These are phyloP conservation scores for Cabera pusaria DNA, from an alignment of 2,888 invertebrate genomes.

Conservation along the genomic window DNA sequence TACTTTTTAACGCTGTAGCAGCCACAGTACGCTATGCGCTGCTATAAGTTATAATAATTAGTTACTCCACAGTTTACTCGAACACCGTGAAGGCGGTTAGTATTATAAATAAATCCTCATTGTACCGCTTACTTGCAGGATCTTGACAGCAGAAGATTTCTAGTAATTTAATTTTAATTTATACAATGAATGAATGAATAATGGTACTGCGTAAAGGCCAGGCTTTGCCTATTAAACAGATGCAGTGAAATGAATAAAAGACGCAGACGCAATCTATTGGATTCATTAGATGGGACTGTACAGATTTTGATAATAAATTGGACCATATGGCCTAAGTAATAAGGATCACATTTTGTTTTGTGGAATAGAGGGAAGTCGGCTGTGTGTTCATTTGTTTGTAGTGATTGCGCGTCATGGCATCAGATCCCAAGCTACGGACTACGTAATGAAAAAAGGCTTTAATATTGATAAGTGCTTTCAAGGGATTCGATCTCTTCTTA, in stretches of 20 bases:
- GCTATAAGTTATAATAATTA: too few species aligned
- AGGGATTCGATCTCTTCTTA: background rate
- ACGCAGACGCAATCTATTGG: constrained; percentile 41
- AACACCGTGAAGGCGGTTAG: too few species aligned
- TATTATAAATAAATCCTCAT: constrained; percentile 7
- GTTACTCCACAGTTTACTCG: too few species aligned
- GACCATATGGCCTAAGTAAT: background rate
- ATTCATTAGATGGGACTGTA: constrained; percentile 36
- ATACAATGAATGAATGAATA: constrained; percentile 40
- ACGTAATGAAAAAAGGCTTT: too few species aligned
- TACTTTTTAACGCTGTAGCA: too few species aligned
- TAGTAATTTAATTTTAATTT: constrained; percentile 37
- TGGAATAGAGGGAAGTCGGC: constrained; percentile 1
- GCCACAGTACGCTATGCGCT: too few species aligned
- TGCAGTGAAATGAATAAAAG: constrained; percentile 41
- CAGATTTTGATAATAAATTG: constrained; percentile 9
- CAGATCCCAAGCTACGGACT: too few species aligned
- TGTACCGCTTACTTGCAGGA: constrained; percentile 12
- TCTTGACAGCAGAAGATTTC: constrained; percentile 32
- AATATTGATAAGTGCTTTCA: constrained; percentile 6
- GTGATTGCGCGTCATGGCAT: constrained; percentile 16
- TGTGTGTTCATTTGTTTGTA: constrained; percentile 20
- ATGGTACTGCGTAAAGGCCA: constrained; percentile 35
- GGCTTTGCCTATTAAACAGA: constrained; percentile 39
- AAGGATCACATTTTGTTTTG: constrained; percentile 8